Percentiles rank a stretch among this genome's conserved stretches.
Evolutionary conservation across 2,888 invertebrate genomes (phyloP).

Genomic region (Folsomia candida): DNA sequence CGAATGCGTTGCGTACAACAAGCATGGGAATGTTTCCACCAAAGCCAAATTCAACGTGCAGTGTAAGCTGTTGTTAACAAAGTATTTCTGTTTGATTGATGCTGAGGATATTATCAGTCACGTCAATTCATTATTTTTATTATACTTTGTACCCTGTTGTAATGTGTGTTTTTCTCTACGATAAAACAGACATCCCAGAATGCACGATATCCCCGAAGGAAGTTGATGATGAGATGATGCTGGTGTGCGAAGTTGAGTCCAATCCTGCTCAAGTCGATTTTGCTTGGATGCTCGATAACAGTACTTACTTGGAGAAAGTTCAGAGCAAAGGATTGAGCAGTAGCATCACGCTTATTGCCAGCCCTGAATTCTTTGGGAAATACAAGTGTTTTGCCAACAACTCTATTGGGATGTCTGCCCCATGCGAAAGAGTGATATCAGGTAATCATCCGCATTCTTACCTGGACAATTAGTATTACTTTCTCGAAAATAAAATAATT

Average conservation of each 20-base stretch:
- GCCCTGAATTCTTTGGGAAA: conserved; percentile 67
- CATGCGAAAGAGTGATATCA: conserved; percentile 60
- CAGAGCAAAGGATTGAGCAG: conserved; percentile 60
- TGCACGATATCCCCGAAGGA: conserved; percentile 75
- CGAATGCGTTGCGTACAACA: conserved; percentile 65
- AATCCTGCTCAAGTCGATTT: conserved; percentile 77
- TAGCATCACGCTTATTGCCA: conserved; percentile 64
- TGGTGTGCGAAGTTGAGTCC: conserved; percentile 76
- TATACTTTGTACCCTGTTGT: too few relatives aligned
- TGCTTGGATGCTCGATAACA: conserved; percentile 78
- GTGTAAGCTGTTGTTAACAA: conserved; percentile 66
- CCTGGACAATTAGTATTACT: not conserved
- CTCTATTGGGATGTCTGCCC: conserved; percentile 66
- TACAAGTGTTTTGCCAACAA: conserved; percentile 85
- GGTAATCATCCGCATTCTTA: conserved; percentile 55
- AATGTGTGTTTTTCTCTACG: too few relatives aligned
- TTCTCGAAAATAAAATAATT: not conserved
- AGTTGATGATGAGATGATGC: conserved; percentile 69
- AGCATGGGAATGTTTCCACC: conserved; percentile 71
- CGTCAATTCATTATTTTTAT: not conserved
- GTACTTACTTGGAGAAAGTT: conserved; percentile 72
- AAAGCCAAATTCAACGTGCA: conserved; percentile 74
- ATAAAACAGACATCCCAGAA: conserved; percentile 71
- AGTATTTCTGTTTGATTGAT: not conserved
- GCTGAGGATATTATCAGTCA: not conserved